Base-by-base conservation (phyloP, 2,113 vertebrate species). In the Rhineura floridana region DNA sequence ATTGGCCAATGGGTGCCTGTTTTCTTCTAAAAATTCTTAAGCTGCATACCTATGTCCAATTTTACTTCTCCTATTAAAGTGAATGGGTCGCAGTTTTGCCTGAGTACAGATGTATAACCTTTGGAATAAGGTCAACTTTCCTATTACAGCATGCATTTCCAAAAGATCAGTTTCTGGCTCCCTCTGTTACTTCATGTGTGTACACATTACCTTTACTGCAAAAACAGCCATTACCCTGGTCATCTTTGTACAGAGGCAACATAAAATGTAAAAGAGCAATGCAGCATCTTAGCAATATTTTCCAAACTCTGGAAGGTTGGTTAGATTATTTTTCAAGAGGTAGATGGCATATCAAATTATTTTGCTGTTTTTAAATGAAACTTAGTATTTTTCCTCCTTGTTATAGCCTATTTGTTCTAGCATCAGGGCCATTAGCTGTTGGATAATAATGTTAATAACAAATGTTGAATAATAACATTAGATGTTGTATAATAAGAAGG, bases 221-320 rank as follows among this genome's bases (percentile, higher is more conserved):
- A 77, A n/a, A 87, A 2, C 83, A 76, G 83, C 19, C 30, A 50
- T 63, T 76, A 1, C 2, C 10, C 23, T 65, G 1, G 39, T 88
- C 30, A 42, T 90, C 88, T 86, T 91, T 79, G 3, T 8, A 82
- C 3, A 92, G 77, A 0, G 4, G 25, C 84, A 59, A 85, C 88
- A 55, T 23, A 1, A 6, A 65, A 42, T 59, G 3, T 48, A n/a
- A 39, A 36, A 80, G 1, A 81, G 50, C 76, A 59, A 86, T 50
- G 44, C 2, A 33, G 4, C 63, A 83, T 55, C 0, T 23, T 59
- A 36, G 21, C 17, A 9, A 10, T 62, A 19, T 13, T 81, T 62
- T 39, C 46, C 76, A 52, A n/a, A n/a, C 11, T 77, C 75, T 78
- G 76, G 76, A 59, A 3, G 17, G 12, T 59, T 59, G 55, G 39